A percentile compares a stretch with the other conserved stretches of the same genome.
These are phyloP conservation scores for Diadema setosum DNA, from an alignment of 35 echinoderm and acorn worm genomes.

Conservation along the genomic window DNA sequence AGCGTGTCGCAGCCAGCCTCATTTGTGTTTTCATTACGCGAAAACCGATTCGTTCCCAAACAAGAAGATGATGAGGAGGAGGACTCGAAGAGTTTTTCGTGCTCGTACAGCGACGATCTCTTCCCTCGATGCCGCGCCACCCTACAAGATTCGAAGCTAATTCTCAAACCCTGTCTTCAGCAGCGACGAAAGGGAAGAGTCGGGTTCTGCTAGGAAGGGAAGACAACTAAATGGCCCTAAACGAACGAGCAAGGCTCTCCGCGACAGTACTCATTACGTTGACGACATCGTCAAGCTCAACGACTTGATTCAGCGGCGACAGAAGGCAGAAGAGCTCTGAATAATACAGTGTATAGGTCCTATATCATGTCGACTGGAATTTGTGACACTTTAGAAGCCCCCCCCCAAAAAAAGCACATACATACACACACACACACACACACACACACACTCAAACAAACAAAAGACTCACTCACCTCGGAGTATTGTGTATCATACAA, in stretches of 20 bases:
- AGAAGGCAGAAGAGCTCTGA: too few species aligned
- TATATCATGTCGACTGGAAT: too few species aligned
- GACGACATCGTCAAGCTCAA: not conserved
- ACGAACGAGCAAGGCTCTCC: not conserved
- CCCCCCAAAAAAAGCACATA: too few species aligned
- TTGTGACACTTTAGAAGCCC: too few species aligned
- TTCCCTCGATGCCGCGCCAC: not conserved
- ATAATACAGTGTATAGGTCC: too few species aligned
- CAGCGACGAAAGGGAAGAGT: not conserved
- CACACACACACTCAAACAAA: too few species aligned
- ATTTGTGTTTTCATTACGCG: conserved; percentile 15
- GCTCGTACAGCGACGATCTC: not conserved
- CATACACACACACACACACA: too few species aligned
- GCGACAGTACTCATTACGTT: not conserved
- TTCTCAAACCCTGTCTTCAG: not conserved
- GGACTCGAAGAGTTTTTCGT: not conserved
- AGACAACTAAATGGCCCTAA: not conserved
- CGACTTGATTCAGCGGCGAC: conserved; percentile 6
- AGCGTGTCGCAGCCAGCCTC: not conserved
- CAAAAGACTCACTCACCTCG: too few species aligned
- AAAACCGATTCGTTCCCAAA: conserved; percentile 35
- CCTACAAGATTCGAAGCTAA: not conserved
- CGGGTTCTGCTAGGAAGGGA: not conserved
- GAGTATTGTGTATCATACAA: too few species aligned
- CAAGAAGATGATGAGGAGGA: not conserved